Evolutionary conservation across 2,888 invertebrate species (phyloP).

Genomic region (Beris morrisii): DNA sequence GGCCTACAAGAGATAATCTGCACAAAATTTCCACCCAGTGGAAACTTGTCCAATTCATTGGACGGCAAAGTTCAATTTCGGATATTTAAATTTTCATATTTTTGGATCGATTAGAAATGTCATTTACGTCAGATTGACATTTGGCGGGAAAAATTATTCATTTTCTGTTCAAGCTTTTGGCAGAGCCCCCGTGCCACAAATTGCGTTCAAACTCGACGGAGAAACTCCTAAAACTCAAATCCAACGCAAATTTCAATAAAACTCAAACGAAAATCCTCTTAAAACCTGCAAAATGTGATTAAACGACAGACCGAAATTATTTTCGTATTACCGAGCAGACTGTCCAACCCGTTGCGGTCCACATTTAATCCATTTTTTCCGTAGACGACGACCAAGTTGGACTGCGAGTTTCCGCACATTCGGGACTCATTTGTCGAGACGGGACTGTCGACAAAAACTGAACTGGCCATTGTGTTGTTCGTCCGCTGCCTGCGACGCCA

Average conservation of each 20-base stretch:
- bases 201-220: too few species aligned
- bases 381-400: conserved; percentile 74
- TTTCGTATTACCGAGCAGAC: conserved; percentile 68
- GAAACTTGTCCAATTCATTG: too few species aligned
- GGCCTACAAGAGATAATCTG: too few species aligned
- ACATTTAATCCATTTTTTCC: conserved; percentile 85
- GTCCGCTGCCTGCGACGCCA: background rate
- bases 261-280: background rate
- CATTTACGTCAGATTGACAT: conserved; percentile 33
- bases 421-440: conserved; percentile 40
- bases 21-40: too few species aligned
- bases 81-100: too few species aligned
- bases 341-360: conserved; percentile 78
- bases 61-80: too few species aligned
- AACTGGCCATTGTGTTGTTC: conserved; percentile 50
- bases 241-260: too few species aligned
- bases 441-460: conserved; percentile 51
- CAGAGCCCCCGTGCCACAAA: background rate
- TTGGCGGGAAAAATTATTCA: conserved; percentile 34
- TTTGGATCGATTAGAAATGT: background rate
- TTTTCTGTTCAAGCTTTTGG: background rate
- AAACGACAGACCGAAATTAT: background rate
- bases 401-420: conserved; percentile 42
- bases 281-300: background rate
- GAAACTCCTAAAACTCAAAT: too few species aligned